A percentile compares a stretch with the other conserved stretches of the same genome.
Conservation (phyloP, 2,797 vertebrate genomes). For the Tinamus major region DNA sequence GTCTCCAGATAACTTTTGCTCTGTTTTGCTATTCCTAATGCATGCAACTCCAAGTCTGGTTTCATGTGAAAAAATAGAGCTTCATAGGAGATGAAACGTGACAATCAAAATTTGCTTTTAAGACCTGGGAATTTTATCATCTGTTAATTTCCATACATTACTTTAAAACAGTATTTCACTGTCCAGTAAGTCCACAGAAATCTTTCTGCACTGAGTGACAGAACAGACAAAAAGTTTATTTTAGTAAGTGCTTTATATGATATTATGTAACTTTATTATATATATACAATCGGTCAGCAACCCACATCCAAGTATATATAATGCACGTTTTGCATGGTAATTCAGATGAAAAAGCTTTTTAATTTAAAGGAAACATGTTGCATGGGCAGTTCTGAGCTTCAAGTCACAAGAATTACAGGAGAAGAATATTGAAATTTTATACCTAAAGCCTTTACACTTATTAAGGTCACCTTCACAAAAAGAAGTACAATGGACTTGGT, state of each 20-base stretch:
- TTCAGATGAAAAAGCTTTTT: neutral
- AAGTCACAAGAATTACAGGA: neutral
- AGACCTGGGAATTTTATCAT: neutral
- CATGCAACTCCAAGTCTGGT: neutral
- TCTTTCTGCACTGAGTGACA: neutral
- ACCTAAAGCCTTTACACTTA: neutral
- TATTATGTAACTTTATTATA: neutral
- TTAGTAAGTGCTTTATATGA: neutral
- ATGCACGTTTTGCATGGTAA: neutral
- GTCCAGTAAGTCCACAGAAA: neutral
- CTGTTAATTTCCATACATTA: neutral
- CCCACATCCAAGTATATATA: neutral
- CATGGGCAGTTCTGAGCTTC: neutral
- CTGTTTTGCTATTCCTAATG: neutral
- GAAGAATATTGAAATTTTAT: neutral
- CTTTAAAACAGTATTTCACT: neutral
- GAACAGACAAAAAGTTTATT: neutral
- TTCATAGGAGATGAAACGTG: neutral
- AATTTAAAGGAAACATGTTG: neutral
- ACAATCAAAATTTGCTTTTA: neutral
- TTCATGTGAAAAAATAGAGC: neutral
- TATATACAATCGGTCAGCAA: neutral
- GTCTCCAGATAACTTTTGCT: neutral
- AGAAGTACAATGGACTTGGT: neutral
- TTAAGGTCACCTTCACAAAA: slow-evolving; percentile 52